A percentile compares a stretch with the other conserved stretches of the same genome.
Conservation (phyloP, 2,113 vertebrate genomes). For the Anhinga anhinga region DNA sequence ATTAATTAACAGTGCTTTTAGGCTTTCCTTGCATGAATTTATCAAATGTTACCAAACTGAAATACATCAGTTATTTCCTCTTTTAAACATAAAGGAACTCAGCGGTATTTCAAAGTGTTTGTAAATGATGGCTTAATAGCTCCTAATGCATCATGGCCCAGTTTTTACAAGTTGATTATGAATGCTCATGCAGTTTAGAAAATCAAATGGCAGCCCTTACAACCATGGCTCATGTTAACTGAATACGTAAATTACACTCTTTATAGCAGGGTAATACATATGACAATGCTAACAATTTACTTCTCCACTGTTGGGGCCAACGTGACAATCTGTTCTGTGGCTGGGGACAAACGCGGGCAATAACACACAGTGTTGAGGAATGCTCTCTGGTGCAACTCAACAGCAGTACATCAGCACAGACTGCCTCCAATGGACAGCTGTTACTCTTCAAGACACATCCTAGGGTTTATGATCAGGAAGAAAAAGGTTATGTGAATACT, state of each 20-base stretch:
- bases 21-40: conserved; percentile 50
- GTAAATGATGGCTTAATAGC: conserved; percentile 64
- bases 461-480: background rate
- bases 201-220: conserved; percentile 47
- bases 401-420: background rate
- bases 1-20: conserved; percentile 66
- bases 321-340: background rate
- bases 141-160: conserved; percentile 59
- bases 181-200: conserved; percentile 41
- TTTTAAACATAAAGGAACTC: conserved; percentile 56
- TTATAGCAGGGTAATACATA: conserved; percentile 12
- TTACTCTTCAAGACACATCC: background rate
- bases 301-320: background rate
- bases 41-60: conserved; percentile 63
- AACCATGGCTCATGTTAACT: conserved; percentile 20
- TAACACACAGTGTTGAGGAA: accelerated
- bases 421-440: background rate
- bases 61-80: conserved; percentile 61
- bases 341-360: background rate
- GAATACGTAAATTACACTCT: conserved; percentile 39
- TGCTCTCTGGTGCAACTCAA: background rate
- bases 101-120: conserved; percentile 29
- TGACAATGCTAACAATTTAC: background rate
- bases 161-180: conserved; percentile 62
- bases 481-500: background rate